These are phyloP conservation scores for Zonotrichia leucophrys DNA, from an alignment of 2,113 vertebrate genomes.

Conservation along the genomic window DNA sequence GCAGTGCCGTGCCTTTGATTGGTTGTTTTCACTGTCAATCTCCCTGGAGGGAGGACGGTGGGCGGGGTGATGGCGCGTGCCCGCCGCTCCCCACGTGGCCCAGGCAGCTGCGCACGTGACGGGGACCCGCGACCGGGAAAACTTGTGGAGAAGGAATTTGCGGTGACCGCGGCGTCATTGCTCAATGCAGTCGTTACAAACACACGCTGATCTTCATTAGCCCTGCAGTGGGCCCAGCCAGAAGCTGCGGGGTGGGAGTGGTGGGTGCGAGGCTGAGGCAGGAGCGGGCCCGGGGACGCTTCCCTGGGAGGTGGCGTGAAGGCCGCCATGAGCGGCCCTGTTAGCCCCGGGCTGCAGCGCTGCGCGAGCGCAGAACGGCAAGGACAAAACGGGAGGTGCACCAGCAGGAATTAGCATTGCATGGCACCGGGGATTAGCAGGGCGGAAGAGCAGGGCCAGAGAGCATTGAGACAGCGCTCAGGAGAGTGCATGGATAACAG, in stretches of 20 bases:
- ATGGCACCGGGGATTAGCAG: not conserved
- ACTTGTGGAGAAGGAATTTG: not conserved
- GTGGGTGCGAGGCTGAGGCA: not conserved
- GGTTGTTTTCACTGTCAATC: not conserved
- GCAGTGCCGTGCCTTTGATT: accelerated
- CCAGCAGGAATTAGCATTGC: no score
- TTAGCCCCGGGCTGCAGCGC: accelerated
- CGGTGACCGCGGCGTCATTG: accelerated
- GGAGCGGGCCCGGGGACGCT: not conserved
- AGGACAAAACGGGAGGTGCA: accelerated
- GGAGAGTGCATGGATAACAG: not conserved
- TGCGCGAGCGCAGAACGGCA: not conserved
- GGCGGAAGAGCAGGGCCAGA: not conserved
- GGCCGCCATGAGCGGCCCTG: accelerated
- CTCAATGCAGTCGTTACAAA: not conserved
- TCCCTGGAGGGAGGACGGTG: accelerated
- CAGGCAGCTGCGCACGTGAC: not conserved
- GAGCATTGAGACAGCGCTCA: not conserved
- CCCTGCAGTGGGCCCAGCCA: not conserved
- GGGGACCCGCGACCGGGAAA: accelerated
- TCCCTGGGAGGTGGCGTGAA: accelerated
- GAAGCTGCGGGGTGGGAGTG: no score
- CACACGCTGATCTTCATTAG: not conserved
- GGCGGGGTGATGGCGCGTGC: not conserved
- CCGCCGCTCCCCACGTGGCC: not conserved